Evolutionary conservation across 1,140 invertebrate genomes (phyloP).

Genomic region (Eriosoma lanigerum): DNA sequence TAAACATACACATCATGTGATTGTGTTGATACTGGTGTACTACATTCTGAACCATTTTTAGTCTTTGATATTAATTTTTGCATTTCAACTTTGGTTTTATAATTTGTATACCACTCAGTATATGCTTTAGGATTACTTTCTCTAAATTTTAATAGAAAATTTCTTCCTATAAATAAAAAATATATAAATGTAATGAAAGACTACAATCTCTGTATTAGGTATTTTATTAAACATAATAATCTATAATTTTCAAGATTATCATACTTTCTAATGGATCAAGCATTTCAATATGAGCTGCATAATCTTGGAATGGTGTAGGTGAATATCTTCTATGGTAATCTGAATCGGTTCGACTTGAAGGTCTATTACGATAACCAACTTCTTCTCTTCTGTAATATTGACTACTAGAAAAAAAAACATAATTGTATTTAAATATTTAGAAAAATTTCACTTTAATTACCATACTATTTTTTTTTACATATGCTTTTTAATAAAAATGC

Average conservation of each 20-base stretch:
- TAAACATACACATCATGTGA: conserved; percentile 43
- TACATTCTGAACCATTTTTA: conserved; percentile 48
- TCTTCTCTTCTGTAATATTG: conserved; percentile 48
- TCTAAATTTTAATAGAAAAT: conserved; percentile 31
- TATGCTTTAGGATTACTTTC: conserved; percentile 35
- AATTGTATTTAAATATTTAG: neutral
- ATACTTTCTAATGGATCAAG: conserved; percentile 35
- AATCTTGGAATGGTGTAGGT: conserved; percentile 32
- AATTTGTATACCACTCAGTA: conserved; percentile 45
- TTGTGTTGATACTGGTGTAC: conserved; percentile 39
- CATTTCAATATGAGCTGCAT: conserved; percentile 22
- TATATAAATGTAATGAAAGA: neutral
- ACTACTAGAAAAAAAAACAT: conserved; percentile 39
- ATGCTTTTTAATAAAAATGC: no score
- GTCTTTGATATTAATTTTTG: conserved; percentile 38
- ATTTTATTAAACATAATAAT: neutral
- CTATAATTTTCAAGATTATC: neutral
- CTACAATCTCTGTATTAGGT: neutral
- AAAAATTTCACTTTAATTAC: no score
- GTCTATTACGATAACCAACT: conserved; percentile 55
- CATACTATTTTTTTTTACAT: no score
- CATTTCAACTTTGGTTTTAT: conserved; percentile 46
- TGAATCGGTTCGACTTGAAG: conserved; percentile 56
- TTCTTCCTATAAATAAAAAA: conserved; percentile 1
- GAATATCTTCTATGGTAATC: conserved; percentile 54